Base-by-base conservation (phyloP, 2,113 vertebrate species). In the Hassar affinis region DNA sequence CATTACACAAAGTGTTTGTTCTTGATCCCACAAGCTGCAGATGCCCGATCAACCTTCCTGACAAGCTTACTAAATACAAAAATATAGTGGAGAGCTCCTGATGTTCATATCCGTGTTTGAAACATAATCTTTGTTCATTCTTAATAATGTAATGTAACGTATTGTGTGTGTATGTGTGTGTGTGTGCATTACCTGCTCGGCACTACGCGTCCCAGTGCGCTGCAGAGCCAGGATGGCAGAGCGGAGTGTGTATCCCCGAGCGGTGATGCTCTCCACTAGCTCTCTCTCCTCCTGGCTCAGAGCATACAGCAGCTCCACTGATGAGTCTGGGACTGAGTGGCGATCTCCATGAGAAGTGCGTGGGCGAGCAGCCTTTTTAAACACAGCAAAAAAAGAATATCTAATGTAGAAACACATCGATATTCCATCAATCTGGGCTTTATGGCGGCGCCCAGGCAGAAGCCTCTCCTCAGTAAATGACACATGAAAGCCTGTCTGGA, bases 231-330 rank as follows among this genome's bases (percentile, higher is more conserved):
- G 86, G 30, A 99, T 96, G 62, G 96, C 97, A 75, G 95, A 95
- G 66, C 86, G 94, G 45, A 96, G 84, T 0, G 96, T 93, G 88
- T 98, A 98, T 22, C 97, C 97, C 85, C 94, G 88, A 71, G 94
- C 95, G 1, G 95, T 95, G 84, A 99, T 92, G 0, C 93, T 94
- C 83, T 95, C 94, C 0, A 99, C 96, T 45, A 99, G 93, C 77
- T 97, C 96, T 84, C 94, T 90, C 88, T 99, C 98, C 83, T 98
- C 97, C 64, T 95, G 94, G 91, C 95, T 98, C 74, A 99, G 93
- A 0, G 95, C 97, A 0, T 93, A 94, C 80, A 99, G 91, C 88
- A 99, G 91, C 83, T 98, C 97, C 45, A 92, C 85, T 0, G 94
- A 89, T 0, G 94, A 94, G 88, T 98, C 96, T 11, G 64, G 4